Base-by-base conservation (phyloP, 2,888 invertebrate species). In the Nymphalis polychloros region DNA sequence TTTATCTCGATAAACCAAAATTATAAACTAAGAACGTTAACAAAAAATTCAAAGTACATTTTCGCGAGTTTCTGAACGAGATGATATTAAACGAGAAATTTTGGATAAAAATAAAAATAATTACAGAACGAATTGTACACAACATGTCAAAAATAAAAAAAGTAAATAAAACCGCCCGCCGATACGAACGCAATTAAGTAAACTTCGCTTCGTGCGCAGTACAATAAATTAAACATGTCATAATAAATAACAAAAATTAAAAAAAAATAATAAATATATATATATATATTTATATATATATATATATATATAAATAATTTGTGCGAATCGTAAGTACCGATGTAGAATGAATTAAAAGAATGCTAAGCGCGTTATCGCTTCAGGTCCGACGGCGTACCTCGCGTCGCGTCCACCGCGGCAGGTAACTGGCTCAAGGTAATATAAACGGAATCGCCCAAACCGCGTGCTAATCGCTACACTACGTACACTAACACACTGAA, bases 251-350 rank as follows among this genome's bases (percentile, higher is more conserved):
- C 81, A 70, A 76, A 74, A 74, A 75, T 72, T 73, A 75, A 73
- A 77, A 74, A 73, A 76, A 62, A 55, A 49, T 52, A 72, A 31
- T 31, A 31, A n/a, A 27, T 27, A 27, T 27, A 27, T 6, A 31
- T 31, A 31, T 70, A 75, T 68, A 70, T n/a, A n/a, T n/a, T n/a
- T n/a, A n/a, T 27, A 27, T 27, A 3, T 27, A 27, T 23, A 27
- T 27, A 27, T 27, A 27, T 6, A 31, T 31, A 31, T 70, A 75
- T 68, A 70, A 76, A 76, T 77, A 81, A 84, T 88, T 90, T 89
- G 90, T 90, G 90, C 89, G 85, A 87, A 78, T 77, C 78, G 80
- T 90, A 90, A 90, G 90, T 90, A 90, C 90, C 84, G 81, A 87
- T 84, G 74, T 73, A 68, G 69, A 75, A 70, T 77, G 73, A 73